Evolutionary conservation across 2,113 vertebrate genomes (phyloP), one percentile per base, ranked within the genome.

Genomic region (Chamaetylas fuelleborni): DNA sequence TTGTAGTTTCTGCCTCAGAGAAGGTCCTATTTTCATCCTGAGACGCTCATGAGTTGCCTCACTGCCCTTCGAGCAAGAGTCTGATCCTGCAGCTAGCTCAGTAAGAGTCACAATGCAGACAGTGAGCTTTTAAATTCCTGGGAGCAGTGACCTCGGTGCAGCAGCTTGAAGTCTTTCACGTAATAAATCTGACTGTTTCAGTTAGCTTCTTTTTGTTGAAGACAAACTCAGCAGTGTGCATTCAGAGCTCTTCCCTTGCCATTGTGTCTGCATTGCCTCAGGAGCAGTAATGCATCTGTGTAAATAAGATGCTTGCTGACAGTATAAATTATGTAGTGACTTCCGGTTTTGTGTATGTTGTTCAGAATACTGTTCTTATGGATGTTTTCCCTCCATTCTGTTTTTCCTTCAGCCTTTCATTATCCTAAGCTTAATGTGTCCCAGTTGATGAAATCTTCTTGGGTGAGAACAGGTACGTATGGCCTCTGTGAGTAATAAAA

Each of bases 401-500:
- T 90, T 93, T 79, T 84, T 65, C 20, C 36, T 43, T 38, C 86
- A 99, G 99, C 99, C 74, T 99, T 99, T 96, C 98, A 99, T 97
- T 99, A 99, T 93, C 99, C 99, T 19, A 98, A 99, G 94, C 97
- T 99, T 85, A 99, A 99, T 86, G 98, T 98, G 82, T 99, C 99
- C 77, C 98, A 98, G 54, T 13, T 98, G 95, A 98, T 99, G 96
- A 99, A 99, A 91, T 99, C 98, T 64, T 99, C 99, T 20, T 99
- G 99, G 99, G 98, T 99, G 70, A 98, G 97, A 98, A 99, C 99
- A 98, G 99, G 99, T 99, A 98, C 4, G 98, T 96, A 71, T 9
- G 14, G 20, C 70, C 69, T 78, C 26, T 8, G 25, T 76, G 51
- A 85, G 62, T 84, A 86, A 81, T 67, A 69, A 43, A 36, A 91